Base-by-base conservation (phyloP, 2,888 invertebrate genomes). In the Nebria brevicollis region DNA sequence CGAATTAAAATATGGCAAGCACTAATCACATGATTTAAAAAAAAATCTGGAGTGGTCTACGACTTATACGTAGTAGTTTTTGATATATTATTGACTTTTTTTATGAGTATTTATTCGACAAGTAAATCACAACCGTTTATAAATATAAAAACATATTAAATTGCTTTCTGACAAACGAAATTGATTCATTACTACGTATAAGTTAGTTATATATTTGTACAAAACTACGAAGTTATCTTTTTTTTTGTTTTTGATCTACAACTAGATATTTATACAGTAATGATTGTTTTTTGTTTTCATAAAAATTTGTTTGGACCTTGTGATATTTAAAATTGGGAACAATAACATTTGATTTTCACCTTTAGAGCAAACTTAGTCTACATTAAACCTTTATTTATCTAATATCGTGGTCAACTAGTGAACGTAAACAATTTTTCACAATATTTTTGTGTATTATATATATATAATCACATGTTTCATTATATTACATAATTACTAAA, bases 301-400 rank as follows among this genome's bases (percentile, higher is more conserved):
- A 78, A 72, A 78, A 78, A 78, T 72, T 72, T 54, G 4, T 73
- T 78, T 78, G 78, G 78, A 78, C 78, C 78, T 78, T 78, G 73
- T 78, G 73, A 78, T 72, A 66, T 78, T 78, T 34, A 73, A 78
- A 73, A 20, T 20, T 72, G 73, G 72, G 15, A 41, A 66, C 70
- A 72, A 76, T 66, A 76, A 66, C 54, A 54, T 54, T 54, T 54
- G 54, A 54, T 54, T 54, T 54, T 54, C 8, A 54, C 54, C 54
- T 8, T 54, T 54, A 54, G 54, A 54, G 54, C 4, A 54, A 54
- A 54, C 11, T 54, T 54, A 54, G 54, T 8, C 54, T 54, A 54
- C 2, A 34, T 54, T 54, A 54, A 54, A 54, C 8, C 54, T 13
- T 54, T 3, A 11, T 2, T 54, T 54, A 54, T 8, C 13, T 54